phyloP scores from a whole-genome alignment of 2,797 vertebrate genomes.

The Morelia viridis region DNA sequence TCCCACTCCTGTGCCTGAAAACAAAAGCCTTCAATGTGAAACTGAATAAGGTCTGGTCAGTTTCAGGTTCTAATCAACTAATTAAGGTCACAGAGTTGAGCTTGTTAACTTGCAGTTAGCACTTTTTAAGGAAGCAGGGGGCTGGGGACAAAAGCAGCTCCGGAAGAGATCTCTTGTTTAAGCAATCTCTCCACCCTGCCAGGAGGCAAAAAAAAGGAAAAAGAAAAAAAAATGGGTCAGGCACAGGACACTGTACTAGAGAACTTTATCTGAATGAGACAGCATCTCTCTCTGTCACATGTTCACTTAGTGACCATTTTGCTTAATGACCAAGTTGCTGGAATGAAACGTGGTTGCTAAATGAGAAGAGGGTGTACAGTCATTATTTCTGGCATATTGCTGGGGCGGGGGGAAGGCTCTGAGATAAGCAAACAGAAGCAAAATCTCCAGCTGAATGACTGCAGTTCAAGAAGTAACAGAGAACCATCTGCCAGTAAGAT shows the following conservation, averaged over 20 bases:
- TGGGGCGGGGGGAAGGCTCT: too few species aligned
- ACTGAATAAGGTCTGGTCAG: background rate
- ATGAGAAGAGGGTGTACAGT: background rate
- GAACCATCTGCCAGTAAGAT: background rate
- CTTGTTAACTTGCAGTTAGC: background rate
- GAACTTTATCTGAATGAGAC: background rate
- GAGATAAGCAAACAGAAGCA: too few species aligned
- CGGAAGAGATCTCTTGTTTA: background rate
- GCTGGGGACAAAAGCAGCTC: background rate
- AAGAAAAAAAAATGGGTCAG: rapidly evolving
- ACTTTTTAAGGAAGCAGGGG: background rate
- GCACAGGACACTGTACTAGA: background rate
- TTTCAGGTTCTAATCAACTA: background rate
- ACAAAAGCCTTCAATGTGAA: background rate
- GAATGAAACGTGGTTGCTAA: background rate
- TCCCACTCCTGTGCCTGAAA: background rate
- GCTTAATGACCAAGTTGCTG: background rate
- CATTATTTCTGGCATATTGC: background rate
- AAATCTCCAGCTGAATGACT: background rate
- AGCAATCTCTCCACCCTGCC: background rate
- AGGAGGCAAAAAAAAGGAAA: background rate
- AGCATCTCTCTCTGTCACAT: background rate
- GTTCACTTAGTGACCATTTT: background rate
- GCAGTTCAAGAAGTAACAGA: background rate
- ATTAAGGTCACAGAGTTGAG: background rate